Evolutionary conservation across 1,140 invertebrate genomes (phyloP).

Genomic region (Ridgeia piscesae): DNA sequence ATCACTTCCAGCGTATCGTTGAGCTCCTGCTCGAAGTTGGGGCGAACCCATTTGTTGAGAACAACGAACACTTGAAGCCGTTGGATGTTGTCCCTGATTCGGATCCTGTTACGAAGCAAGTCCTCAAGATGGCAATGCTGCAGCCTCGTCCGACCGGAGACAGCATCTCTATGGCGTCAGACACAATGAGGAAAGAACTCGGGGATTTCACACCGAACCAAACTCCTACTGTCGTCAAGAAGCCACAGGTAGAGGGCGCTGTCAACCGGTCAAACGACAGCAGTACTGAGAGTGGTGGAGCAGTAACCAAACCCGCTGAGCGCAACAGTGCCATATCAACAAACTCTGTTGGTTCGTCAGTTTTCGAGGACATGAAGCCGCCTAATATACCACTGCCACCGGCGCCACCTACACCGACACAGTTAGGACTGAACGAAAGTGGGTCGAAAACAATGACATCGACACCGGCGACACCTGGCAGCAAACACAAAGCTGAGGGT

Average conservation of each 20-base stretch:
- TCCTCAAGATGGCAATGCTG: constrained; percentile 30
- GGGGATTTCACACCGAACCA: not conserved
- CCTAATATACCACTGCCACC: not conserved
- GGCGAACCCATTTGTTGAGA: constrained; percentile 30
- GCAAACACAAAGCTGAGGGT: not conserved
- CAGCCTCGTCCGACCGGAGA: constrained; percentile 21
- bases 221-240: not conserved
- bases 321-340: not conserved
- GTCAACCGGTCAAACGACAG: not conserved
- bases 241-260: not conserved
- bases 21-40: constrained; percentile 28
- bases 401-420: not conserved
- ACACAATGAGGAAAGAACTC: not conserved
- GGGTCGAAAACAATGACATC: not conserved
- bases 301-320: not conserved
- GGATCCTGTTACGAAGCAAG: constrained; percentile 29
- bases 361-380: not conserved
- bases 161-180: not conserved
- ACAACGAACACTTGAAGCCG: constrained; percentile 28
- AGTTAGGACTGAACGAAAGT: not conserved
- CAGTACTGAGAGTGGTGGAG: not conserved
- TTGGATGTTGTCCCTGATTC: constrained; percentile 29
- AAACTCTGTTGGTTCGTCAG: not conserved
- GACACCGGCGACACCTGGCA: not conserved
- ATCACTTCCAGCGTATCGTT: constrained; percentile 28